Percentiles rank a stretch among this genome's conserved stretches.
phyloP scores from a whole-genome alignment of 2,888 invertebrate species.

The Chymomyza procnemis region DNA sequence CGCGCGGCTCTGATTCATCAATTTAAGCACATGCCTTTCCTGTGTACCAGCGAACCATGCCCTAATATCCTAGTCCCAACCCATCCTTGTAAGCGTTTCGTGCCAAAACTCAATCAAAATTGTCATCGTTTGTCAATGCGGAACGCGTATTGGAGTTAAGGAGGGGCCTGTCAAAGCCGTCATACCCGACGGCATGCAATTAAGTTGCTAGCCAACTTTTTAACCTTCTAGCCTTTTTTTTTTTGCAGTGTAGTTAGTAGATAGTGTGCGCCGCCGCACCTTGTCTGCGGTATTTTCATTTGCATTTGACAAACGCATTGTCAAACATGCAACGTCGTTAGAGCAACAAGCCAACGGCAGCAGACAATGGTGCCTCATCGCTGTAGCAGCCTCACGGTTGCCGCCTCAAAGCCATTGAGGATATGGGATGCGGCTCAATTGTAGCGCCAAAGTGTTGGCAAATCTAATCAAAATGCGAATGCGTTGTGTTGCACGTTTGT shows the following conservation, averaged over 20 bases:
- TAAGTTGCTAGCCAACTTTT: conserved; percentile 69
- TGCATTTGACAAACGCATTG: conserved; percentile 62
- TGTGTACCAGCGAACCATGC: neutral
- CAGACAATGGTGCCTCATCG: conserved; percentile 17
- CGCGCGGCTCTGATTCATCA: conserved; percentile 39
- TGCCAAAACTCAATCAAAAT: conserved; percentile 69
- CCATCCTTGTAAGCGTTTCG: conserved; percentile 40
- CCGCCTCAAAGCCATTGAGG: conserved; percentile 14
- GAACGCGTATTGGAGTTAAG: neutral
- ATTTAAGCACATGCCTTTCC: neutral
- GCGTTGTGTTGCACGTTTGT: conserved; percentile 45
- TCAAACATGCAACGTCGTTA: conserved; percentile 59
- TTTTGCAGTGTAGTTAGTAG: neutral
- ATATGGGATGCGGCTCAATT: conserved; percentile 38
- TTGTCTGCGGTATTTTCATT: conserved; percentile 39
- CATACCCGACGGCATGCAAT: conserved; percentile 48
- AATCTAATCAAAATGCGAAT: conserved; percentile 72
- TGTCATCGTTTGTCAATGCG: conserved; percentile 61
- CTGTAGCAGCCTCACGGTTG: conserved; percentile 12
- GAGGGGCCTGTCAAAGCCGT: neutral
- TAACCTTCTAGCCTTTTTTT: conserved; percentile 29
- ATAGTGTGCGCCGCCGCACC: conserved; percentile 41
- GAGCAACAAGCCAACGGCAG: conserved; percentile 33
- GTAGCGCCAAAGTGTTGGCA: conserved; percentile 61
- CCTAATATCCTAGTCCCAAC: conserved; percentile 2